Evolutionary conservation across 2,113 vertebrate genomes (phyloP).

Genomic region (Mionectes macconnelli): DNA sequence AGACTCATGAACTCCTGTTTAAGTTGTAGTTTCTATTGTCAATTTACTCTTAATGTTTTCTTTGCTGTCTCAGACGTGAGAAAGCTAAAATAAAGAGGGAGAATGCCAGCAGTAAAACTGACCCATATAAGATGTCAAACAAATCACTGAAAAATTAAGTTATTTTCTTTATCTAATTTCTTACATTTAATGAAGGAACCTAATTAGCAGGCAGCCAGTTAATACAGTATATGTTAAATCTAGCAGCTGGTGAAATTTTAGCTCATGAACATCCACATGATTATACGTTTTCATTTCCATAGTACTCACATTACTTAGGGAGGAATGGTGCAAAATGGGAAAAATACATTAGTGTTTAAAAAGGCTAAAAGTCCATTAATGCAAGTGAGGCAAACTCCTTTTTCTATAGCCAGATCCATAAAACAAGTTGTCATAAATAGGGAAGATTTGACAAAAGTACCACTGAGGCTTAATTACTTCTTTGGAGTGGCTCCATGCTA

Average conservation of each 20-base stretch:
- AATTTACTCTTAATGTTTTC: background rate
- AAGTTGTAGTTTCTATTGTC: background rate
- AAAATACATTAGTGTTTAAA: background rate
- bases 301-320: background rate
- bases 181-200: background rate
- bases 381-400: background rate
- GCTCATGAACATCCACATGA: background rate
- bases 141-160: background rate
- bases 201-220: background rate
- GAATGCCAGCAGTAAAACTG: background rate
- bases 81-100: background rate
- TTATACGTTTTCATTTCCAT: background rate
- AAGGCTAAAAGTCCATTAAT: background rate
- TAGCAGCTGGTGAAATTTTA: background rate
- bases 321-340: background rate
- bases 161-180: background rate
- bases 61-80: background rate
- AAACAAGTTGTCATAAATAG: background rate
- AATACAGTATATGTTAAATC: background rate
- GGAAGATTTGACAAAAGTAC: background rate
- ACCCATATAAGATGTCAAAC: background rate
- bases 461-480: background rate
- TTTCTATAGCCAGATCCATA: background rate
- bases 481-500: background rate
- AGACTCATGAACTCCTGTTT: background rate